phyloP scores from a whole-genome alignment of 2,797 vertebrate species.

The Coreius guichenoti region DNA sequence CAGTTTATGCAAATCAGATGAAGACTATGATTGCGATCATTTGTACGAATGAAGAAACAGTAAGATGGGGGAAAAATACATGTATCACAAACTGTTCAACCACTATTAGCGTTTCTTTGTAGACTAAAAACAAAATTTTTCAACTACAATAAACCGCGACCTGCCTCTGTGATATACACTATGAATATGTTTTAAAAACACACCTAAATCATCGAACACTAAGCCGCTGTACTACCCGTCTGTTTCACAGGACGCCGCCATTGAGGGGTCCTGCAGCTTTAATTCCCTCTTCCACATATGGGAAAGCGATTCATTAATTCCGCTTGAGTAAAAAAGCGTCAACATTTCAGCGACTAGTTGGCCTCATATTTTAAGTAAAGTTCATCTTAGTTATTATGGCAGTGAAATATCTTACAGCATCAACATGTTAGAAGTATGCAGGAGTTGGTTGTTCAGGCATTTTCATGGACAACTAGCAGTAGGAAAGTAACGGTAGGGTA shows the following conservation, averaged over 20 bases:
- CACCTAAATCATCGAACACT: neutral
- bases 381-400: neutral
- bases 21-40: neutral
- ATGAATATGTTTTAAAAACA: neutral
- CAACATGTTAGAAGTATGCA: neutral
- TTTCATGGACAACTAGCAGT: slow-evolving; percentile 35
- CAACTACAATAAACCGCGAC: neutral
- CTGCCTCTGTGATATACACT: neutral
- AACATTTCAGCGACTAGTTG: neutral
- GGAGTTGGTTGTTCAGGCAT: slow-evolving; percentile 49
- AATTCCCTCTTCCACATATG: neutral
- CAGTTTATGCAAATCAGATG: neutral
- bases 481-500: neutral
- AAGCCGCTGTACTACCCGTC: slow-evolving; percentile 57
- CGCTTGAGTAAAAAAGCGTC: neutral
- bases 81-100: neutral
- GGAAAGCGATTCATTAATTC: neutral
- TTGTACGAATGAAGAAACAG: neutral
- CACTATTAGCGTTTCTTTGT: neutral
- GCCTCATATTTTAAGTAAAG: neutral
- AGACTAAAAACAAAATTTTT: neutral
- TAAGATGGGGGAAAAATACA: neutral
- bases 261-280: slow-evolving; percentile 65
- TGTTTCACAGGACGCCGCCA: slow-evolving; percentile 62
- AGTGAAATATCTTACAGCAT: neutral